Base-by-base conservation (phyloP, 2,888 invertebrate genomes). In the Myathropa florea region DNA sequence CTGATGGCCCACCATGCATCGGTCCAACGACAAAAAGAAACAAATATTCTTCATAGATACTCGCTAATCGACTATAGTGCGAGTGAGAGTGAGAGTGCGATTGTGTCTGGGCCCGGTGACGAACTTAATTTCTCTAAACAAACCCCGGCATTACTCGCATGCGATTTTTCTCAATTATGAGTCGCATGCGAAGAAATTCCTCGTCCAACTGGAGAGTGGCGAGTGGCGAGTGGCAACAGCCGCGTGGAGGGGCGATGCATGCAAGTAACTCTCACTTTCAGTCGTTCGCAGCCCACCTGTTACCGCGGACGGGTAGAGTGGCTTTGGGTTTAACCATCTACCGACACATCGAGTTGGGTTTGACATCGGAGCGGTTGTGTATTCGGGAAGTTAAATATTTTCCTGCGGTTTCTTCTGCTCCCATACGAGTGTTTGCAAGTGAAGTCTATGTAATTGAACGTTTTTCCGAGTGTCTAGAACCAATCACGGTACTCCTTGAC, bases 241-340 rank as follows among this genome's bases (percentile, higher is more conserved):
- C 39, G 39, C 18, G 46, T 46, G 60, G 64, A 68, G 81, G 83
- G 70, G 70, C 33, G 12, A 9, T 18, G 46, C 46, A n/a, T 46
- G 46, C 46, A 46, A 46, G 75, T 70, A 75, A 86, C 86, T 86
- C 86, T 86, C 83, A 86, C 86, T 86, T 86, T 86, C 86, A 55
- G 60, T 57, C 63, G 57, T 55, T 46, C 46, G 46, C 71, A 71
- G 64, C 55, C 78, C 82, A 83, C 83, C 79, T 86, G 85, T 64
- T 57, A 67, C 61, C 39, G 61, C 75, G 18, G 61, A 63, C 76
- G 82, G 72, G 73, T 82, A 68, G 46, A 73, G 72, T 73, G 10
- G 64, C 39, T 39, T 77, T 63, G 59, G 21, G 36, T 83, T 63
- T 72, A 71, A 63, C 77, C 70, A 65, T 30, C 81, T 60, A 55